Evolutionary conservation across 2,113 vertebrate genomes (phyloP).

Genomic region (Plecturocebus donacophilus): DNA sequence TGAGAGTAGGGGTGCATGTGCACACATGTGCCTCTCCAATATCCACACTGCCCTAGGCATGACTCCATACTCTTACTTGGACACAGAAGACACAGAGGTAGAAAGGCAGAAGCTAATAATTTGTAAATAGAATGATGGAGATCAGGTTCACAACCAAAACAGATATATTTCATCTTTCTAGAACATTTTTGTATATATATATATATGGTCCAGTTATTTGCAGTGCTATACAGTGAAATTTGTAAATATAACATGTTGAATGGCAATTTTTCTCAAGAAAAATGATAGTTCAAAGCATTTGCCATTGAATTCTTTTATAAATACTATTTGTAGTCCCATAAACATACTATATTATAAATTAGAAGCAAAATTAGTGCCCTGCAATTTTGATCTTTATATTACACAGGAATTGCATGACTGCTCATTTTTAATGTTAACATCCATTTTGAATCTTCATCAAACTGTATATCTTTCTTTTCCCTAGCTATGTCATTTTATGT

Average conservation of each 20-base stretch:
- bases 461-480: slow-evolving; percentile 78
- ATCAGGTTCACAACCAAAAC: slow-evolving; percentile 59
- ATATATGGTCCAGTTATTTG: slow-evolving; percentile 61
- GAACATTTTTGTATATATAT: slow-evolving; percentile 39
- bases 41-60: not conserved
- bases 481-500: slow-evolving; percentile 83
- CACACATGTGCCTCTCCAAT: not conserved
- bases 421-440: slow-evolving; percentile 83
- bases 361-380: slow-evolving; percentile 68
- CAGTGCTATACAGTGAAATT: slow-evolving; percentile 23
- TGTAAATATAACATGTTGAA: slow-evolving; percentile 52
- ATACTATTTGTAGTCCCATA: slow-evolving; percentile 59
- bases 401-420: slow-evolving; percentile 76
- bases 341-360: slow-evolving; percentile 63
- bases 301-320: not conserved
- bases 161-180: slow-evolving; percentile 7
- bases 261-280: slow-evolving; percentile 53
- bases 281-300: slow-evolving; percentile 55
- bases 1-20: not conserved
- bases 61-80: not conserved
- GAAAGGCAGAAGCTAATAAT: slow-evolving; percentile 44
- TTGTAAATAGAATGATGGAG: slow-evolving; percentile 63
- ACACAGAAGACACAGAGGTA: slow-evolving; percentile 61
- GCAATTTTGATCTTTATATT: slow-evolving; percentile 76
- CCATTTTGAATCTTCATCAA: slow-evolving; percentile 83